A percentile compares a stretch with the other conserved stretches of the same genome.
These are phyloP conservation scores for Gadus macrocephalus DNA, from an alignment of 2,113 vertebrate species.

Conservation along the genomic window DNA sequence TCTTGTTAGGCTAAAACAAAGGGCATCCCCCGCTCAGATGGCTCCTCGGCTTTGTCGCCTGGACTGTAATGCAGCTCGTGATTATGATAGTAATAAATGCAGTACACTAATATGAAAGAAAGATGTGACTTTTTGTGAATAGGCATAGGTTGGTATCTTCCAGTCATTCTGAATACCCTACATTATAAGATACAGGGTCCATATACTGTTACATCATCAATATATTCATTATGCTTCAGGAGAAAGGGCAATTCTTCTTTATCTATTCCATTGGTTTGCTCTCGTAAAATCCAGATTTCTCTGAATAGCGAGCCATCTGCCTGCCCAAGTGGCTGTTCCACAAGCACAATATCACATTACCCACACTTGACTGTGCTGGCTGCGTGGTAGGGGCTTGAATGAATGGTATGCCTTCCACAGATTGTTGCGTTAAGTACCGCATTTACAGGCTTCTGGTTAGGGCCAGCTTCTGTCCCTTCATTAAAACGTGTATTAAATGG, in stretches of 20 bases:
- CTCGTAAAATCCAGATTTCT: conserved; percentile 36
- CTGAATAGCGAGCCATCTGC: conserved; percentile 63
- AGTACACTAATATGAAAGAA: too few species aligned
- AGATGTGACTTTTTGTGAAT: too few species aligned
- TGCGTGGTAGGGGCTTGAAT: background rate
- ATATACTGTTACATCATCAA: too few species aligned
- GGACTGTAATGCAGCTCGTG: conserved; percentile 9
- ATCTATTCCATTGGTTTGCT: conserved; percentile 11
- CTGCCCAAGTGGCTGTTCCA: conserved; percentile 35
- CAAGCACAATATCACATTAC: conserved; percentile 54
- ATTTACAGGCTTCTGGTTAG: too few species aligned
- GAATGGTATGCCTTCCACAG: background rate
- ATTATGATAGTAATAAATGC: background rate
- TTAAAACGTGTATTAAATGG: too few species aligned
- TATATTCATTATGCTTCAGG: too few species aligned
- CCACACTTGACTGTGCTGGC: conserved; percentile 21
- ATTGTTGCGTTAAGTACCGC: too few species aligned
- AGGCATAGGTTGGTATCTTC: too few species aligned
- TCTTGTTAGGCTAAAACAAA: too few species aligned
- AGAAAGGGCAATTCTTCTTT: background rate
- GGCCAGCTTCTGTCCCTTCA: too few species aligned
- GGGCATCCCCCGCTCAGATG: conserved; percentile 15
- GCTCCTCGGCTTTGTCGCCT: conserved; percentile 14
- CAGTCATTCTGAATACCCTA: too few species aligned
- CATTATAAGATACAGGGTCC: too few species aligned